These are phyloP conservation scores for Bostrychus sinensis DNA, from an alignment of 2,113 vertebrate species.

Conservation along the genomic window DNA sequence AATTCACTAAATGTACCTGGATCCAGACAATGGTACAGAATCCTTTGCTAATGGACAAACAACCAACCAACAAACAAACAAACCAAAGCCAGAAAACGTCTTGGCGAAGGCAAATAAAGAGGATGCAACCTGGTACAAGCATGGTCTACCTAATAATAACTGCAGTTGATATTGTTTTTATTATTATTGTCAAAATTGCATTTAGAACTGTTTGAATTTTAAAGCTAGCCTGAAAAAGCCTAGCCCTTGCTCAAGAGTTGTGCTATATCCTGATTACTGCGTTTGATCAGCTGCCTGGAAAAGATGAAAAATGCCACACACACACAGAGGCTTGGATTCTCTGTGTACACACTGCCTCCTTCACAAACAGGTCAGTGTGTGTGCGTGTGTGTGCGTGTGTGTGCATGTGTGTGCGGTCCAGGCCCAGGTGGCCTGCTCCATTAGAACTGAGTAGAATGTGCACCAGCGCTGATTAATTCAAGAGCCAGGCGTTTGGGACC, in stretches of 20 bases:
- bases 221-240: background rate
- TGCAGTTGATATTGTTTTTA: no score
- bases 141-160: no score
- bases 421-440: constrained; percentile 41
- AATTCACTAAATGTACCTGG: no score
- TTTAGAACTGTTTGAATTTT: no score
- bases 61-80: no score
- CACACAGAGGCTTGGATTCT: background rate
- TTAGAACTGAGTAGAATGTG: constrained; percentile 25
- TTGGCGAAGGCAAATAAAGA: no score
- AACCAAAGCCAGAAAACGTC: no score
- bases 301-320: constrained; percentile 33
- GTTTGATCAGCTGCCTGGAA: constrained; percentile 1
- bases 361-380: constrained; percentile 39
- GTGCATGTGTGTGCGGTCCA: constrained; percentile 17
- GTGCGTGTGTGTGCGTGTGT: background rate
- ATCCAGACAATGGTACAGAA: no score
- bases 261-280: background rate
- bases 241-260: background rate
- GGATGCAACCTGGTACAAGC: no score
- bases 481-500: constrained; percentile 14
- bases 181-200: no score
- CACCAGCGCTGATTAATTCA: constrained; percentile 42
- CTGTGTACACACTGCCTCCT: constrained; percentile 8
- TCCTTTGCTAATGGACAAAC: no score